Evolutionary conservation across 1,140 invertebrate species (phyloP).

Genomic region (Mycetomoellerius zeteki): DNA sequence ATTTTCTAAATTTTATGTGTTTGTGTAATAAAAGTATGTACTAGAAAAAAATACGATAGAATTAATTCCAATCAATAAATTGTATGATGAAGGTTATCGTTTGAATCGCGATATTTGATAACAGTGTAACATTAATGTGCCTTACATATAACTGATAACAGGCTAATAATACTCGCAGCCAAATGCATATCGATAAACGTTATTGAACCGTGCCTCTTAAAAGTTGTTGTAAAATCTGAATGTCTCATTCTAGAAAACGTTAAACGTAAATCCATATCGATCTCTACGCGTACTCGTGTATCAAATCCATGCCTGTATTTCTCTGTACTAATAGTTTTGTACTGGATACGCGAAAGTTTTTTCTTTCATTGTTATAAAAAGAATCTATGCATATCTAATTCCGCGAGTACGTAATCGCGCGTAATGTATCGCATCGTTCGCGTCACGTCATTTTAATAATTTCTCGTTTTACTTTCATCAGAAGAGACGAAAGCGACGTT

Average conservation of each 20-base stretch:
- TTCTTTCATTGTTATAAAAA: neutral
- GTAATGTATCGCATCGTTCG: neutral
- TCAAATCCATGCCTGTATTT: neutral
- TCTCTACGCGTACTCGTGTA: neutral
- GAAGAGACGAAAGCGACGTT: neutral
- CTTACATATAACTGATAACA: conserved; percentile 12
- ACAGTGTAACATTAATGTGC: neutral
- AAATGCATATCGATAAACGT: neutral
- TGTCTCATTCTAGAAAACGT: neutral
- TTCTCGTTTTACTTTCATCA: conserved; percentile 58
- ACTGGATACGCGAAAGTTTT: neutral
- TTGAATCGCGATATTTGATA: neutral
- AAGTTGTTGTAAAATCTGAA: neutral
- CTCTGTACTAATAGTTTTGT: neutral
- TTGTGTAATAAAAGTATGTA: neutral
- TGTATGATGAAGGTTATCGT: conserved; percentile 21
- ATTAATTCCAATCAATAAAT: conserved; percentile 26
- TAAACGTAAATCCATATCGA: neutral
- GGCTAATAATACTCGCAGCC: neutral
- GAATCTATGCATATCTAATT: conserved; percentile 12
- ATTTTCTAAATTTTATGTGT: neutral
- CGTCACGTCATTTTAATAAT: conserved; percentile 40
- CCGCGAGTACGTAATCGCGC: neutral
- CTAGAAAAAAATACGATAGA: neutral
- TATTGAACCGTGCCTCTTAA: neutral